These are phyloP conservation scores for Oncorhynchus mykiss DNA, from an alignment of 2,113 vertebrate genomes.

Conservation along the genomic window DNA sequence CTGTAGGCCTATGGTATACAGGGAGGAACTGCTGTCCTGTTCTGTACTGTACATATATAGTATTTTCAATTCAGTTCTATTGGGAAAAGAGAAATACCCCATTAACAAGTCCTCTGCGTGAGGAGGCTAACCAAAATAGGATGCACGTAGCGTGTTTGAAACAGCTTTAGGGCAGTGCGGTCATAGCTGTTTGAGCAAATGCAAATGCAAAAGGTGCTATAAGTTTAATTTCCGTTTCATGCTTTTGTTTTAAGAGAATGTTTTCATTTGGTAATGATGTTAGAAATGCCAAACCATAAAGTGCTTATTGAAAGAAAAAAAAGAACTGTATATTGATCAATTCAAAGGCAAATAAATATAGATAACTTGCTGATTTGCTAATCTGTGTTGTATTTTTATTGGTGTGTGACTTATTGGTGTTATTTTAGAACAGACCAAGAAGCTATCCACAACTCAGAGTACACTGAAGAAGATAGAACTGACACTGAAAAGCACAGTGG, in stretches of 20 bases:
- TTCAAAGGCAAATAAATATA: conserved; percentile 71
- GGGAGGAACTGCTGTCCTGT: conserved; percentile 41
- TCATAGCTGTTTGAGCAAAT: conserved; percentile 44
- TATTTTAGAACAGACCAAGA: neutral
- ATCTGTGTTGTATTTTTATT: conserved; percentile 30
- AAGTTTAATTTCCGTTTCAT: conserved; percentile 42
- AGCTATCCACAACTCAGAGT: neutral
- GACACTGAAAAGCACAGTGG: neutral
- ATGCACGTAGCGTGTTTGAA: conserved; percentile 52
- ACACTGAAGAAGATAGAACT: neutral
- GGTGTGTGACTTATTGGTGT: neutral
- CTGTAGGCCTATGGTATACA: neutral
- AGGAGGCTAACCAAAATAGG: conserved; percentile 23
- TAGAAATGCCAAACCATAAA: conserved; percentile 62
- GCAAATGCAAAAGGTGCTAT: conserved; percentile 72
- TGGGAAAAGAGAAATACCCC: conserved; percentile 27
- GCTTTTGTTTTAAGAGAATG: conserved; percentile 37
- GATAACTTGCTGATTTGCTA: conserved; percentile 40
- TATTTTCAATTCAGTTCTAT: conserved; percentile 46
- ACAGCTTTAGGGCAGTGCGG: conserved; percentile 34
- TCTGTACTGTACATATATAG: conserved; percentile 62
- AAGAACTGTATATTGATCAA: conserved; percentile 57
- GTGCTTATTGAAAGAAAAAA: conserved; percentile 62
- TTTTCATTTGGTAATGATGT: conserved; percentile 47
- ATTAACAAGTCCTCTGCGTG: neutral